Evolutionary conservation across 2,888 invertebrate species (phyloP).

Genomic region (Diadegma fenestrale): DNA sequence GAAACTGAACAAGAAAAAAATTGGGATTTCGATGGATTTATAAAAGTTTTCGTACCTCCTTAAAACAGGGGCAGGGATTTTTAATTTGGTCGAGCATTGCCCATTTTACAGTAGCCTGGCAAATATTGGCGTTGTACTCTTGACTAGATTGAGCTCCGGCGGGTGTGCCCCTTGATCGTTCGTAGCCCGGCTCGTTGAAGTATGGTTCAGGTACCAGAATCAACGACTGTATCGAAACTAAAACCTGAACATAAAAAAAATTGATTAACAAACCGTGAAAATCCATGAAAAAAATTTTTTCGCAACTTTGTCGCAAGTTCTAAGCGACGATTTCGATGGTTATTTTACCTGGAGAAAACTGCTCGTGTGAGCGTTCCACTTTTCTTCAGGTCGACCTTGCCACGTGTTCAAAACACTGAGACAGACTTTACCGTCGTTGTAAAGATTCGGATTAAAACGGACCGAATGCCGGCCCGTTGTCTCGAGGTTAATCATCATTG

Average conservation of each 20-base stretch:
- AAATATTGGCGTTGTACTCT: conserved; percentile 98
- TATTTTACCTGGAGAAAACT: conserved; percentile 92
- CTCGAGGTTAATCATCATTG: conserved; percentile 96
- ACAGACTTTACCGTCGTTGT: conserved; percentile 98
- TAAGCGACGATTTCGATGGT: neutral
- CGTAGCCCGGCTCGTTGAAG: conserved; percentile 98
- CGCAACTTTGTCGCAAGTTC: neutral
- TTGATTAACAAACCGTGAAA: neutral
- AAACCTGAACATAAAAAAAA: conserved; percentile 86
- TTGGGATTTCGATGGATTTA: neutral
- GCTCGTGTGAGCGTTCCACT: conserved; percentile 98
- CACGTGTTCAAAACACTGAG: conserved; percentile 98
- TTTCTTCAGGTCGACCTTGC: conserved; percentile 98
- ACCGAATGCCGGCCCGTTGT: conserved; percentile 95
- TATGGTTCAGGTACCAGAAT: conserved; percentile 97
- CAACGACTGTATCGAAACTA: conserved; percentile 96
- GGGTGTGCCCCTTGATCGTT: conserved; percentile 94
- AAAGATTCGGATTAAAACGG: conserved; percentile 96
- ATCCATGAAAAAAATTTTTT: neutral
- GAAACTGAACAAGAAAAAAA: neutral
- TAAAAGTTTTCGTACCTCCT: conserved; percentile 87
- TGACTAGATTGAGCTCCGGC: conserved; percentile 95
- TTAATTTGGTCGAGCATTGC: conserved; percentile 97
- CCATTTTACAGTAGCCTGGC: conserved; percentile 97
- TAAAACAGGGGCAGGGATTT: conserved; percentile 96